Evolutionary conservation across 2,888 invertebrate genomes (phyloP), one percentile per base, ranked within the genome.

Genomic region (Philonicus albiceps): DNA sequence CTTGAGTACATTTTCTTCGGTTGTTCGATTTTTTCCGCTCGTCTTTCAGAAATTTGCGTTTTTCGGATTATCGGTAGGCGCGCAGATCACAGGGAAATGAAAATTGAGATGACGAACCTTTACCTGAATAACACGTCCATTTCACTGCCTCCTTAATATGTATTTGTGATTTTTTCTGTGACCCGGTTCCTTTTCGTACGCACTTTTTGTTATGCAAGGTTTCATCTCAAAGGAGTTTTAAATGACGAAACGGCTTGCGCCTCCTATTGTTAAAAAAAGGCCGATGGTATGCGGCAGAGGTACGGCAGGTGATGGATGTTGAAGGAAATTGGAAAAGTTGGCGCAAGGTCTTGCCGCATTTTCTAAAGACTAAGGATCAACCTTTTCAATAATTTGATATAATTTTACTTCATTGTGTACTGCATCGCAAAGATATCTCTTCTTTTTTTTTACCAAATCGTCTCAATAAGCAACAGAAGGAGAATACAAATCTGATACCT

Each of bases 101-200:
- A 85, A 85, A 85, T 85, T 85, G 85, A 85, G 85, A 85, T 55
- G 85, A 75, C 74, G 85, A 85, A 16, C 85, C 49, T 83, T 84
- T 85, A 31, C 85, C 31, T 85, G 22, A 75, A 53, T 22, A 34
- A 75, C 75, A 31, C 49, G 53, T 31, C 34, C 75, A 75, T 53
- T 85, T 53, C 53, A 22, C 3, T 49, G n/a, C 40, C 49, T 85
- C 40, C 8, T 19, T 3, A 22, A 1, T n/a, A n/a, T 27, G 19
- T 64, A 19, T 64, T 8, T 27, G 22, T 22, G 49, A 16, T 76
- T 40, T 76, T 74, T 34, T 74, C 74, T 55, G 81, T 13, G 81
- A 43, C 34, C 37, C 19, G 30, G 53, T 0, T 22, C 53, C 75
- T 85, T 85, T 75, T 53, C 75, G 31, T 85, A 53, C 53, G 31